Percentiles rank a stretch among this genome's conserved stretches.
These are phyloP conservation scores for Cryptosula pallasiana DNA, from an alignment of 2,888 invertebrate genomes.

Conservation along the genomic window DNA sequence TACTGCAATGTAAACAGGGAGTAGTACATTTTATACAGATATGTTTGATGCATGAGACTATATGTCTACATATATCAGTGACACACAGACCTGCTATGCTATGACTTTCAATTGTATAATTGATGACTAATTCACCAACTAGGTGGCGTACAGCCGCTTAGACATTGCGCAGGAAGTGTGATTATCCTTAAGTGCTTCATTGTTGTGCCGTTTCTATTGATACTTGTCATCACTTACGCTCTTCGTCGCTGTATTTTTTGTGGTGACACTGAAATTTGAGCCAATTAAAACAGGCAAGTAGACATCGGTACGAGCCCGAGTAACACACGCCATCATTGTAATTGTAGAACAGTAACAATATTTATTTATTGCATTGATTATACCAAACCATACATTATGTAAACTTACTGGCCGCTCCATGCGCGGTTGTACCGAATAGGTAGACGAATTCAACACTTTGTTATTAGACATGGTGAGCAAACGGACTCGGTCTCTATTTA, in stretches of 20 bases:
- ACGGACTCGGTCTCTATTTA: too few relatives aligned
- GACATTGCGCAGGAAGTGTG: background rate
- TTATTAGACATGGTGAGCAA: too few relatives aligned
- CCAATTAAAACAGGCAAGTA: constrained; percentile 1
- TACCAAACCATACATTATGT: background rate
- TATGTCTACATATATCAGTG: too few relatives aligned
- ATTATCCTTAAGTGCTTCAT: background rate
- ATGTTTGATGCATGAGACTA: too few relatives aligned
- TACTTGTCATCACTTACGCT: background rate
- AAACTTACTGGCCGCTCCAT: background rate
- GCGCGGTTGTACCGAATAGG: too few relatives aligned
- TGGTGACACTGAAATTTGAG: constrained; percentile 11
- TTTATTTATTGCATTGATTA: constrained; percentile 7
- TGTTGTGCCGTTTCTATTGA: constrained; percentile 4
- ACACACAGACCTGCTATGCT: too few relatives aligned
- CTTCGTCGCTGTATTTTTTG: background rate
- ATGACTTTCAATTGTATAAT: too few relatives aligned
- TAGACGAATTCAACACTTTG: too few relatives aligned
- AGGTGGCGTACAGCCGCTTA: background rate
- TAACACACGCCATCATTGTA: background rate
- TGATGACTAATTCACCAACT: background rate
- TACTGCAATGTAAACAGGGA: too few relatives aligned
- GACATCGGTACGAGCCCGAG: background rate
- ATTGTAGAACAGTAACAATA: background rate
- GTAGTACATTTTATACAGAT: too few relatives aligned